A percentile compares a stretch with the other conserved stretches of the same genome.
phyloP scores from a whole-genome alignment of 2,113 vertebrate genomes.

The Ctenomys sociabilis region DNA sequence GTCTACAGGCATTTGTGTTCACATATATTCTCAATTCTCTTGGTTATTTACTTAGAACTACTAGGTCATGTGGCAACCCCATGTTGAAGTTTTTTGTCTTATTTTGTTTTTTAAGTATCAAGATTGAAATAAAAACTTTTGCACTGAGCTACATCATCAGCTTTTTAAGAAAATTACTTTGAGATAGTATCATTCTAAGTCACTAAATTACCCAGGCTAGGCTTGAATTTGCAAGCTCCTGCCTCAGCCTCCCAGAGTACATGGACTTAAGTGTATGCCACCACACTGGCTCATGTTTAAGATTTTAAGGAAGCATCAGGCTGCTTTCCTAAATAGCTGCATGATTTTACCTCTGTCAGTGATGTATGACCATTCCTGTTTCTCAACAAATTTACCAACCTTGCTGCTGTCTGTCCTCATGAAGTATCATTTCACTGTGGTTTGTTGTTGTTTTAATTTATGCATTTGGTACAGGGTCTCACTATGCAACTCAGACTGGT shows the following conservation, averaged over 20 bases:
- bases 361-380: not conserved
- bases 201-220: not conserved
- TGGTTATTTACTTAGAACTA: not conserved
- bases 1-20: not conserved
- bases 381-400: not conserved
- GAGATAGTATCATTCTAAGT: not conserved
- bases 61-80: not conserved
- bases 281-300: not conserved
- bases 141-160: not conserved
- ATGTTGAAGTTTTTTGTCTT: not conserved
- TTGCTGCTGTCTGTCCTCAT: not conserved
- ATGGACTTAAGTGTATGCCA: not conserved
- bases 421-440: not conserved
- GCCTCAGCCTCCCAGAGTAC: not conserved
- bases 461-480: too few relatives aligned
- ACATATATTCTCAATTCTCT: conserved; percentile 23
- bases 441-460: not conserved
- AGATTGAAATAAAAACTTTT: not conserved
- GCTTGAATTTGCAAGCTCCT: not conserved
- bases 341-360: not conserved
- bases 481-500: too few relatives aligned
- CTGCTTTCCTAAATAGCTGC: conserved; percentile 6
- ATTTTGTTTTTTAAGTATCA: not conserved
- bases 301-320: not conserved
- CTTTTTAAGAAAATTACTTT: not conserved